Evolutionary conservation across 2,797 vertebrate genomes (phyloP).

Genomic region (Pachyuromys duprasi): DNA sequence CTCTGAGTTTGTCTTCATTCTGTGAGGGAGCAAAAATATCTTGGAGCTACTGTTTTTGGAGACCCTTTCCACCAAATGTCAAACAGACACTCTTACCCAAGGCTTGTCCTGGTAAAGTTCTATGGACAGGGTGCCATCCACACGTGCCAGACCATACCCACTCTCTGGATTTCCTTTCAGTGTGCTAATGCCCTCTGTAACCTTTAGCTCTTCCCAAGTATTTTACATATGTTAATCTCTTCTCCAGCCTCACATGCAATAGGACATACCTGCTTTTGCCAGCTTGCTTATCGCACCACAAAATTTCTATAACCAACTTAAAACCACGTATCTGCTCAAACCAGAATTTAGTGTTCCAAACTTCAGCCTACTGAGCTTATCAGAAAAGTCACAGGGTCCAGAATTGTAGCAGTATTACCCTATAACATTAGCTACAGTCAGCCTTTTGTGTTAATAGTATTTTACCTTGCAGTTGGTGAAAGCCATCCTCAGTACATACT

Average conservation of each 20-base stretch:
- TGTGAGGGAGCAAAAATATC: conserved; percentile 78
- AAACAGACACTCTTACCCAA: background rate
- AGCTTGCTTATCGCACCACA: background rate
- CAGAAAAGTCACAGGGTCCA: conserved; percentile 31
- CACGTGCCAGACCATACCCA: background rate
- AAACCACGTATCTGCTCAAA: conserved; percentile 51
- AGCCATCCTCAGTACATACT: background rate
- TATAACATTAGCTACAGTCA: conserved; percentile 8
- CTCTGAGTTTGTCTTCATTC: conserved; percentile 90
- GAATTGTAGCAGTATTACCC: background rate
- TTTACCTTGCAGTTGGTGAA: background rate
- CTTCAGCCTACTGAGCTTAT: conserved; percentile 38
- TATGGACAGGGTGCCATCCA: background rate
- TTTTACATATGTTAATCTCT: conserved; percentile 37
- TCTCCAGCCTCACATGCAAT: conserved; percentile 22
- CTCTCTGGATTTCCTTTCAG: background rate
- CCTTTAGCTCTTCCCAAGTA: conserved; percentile 35
- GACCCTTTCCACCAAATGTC: background rate
- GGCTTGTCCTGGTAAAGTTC: background rate
- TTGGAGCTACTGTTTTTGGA: conserved; percentile 58
- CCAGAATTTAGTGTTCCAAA: conserved; percentile 34
- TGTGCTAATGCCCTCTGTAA: conserved; percentile 35
- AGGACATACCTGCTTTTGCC: conserved; percentile 52
- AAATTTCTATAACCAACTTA: conserved; percentile 46
- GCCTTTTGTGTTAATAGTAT: background rate